These are phyloP conservation scores for Geococcyx californianus DNA, from an alignment of 2,113 vertebrate genomes.

Conservation along the genomic window DNA sequence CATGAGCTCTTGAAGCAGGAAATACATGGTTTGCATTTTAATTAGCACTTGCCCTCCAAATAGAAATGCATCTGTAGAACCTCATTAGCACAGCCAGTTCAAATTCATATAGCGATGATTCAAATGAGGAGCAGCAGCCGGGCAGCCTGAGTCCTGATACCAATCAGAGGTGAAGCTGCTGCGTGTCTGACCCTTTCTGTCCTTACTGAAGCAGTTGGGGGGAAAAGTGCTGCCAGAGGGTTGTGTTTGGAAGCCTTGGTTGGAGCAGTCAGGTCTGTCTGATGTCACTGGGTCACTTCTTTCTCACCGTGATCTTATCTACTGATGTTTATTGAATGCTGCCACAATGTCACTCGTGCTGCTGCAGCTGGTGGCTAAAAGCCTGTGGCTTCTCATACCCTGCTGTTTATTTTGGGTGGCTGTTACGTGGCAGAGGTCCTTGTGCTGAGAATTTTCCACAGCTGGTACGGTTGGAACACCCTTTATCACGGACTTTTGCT, in stretches of 20 bases:
- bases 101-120: fast-evolving
- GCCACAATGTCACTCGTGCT: neutral
- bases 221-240: neutral
- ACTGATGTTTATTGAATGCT: neutral
- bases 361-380: neutral
- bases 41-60: neutral
- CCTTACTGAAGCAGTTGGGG: neutral
- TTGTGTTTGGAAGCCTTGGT: neutral
- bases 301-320: neutral
- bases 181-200: neutral
- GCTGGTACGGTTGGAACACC: neutral
- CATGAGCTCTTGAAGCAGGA: neutral
- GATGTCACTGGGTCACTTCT: neutral
- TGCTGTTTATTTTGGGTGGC: neutral
- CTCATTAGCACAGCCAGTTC: neutral
- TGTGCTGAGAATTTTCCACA: neutral
- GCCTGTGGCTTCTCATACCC: neutral
- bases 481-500: neutral
- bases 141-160: neutral
- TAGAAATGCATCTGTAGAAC: neutral
- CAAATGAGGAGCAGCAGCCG: neutral
- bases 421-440: neutral
- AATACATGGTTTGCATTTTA: neutral
- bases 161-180: neutral
- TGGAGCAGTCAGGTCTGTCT: neutral